Evolutionary conservation across 2,113 vertebrate genomes (phyloP).

Genomic region (Marmota flaviventris): DNA sequence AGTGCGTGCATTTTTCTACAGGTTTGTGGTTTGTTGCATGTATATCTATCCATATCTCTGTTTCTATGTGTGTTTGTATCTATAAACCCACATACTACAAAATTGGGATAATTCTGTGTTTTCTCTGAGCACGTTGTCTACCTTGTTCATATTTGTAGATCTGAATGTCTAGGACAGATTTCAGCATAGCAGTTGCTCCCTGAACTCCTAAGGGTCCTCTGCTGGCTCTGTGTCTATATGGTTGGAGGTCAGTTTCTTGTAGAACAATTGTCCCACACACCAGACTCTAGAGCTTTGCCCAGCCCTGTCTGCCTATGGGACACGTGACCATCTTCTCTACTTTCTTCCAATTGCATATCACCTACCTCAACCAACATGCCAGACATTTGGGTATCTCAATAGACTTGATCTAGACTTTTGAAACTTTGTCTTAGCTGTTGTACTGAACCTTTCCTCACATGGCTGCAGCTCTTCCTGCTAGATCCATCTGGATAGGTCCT

Average conservation of each 20-base stretch:
- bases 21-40: neutral
- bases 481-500: neutral
- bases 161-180: neutral
- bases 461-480: no score
- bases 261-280: no score
- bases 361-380: neutral
- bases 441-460: neutral
- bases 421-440: neutral
- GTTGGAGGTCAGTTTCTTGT: neutral
- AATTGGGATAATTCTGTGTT: no score
- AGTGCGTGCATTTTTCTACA: neutral
- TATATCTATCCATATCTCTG: neutral
- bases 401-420: neutral
- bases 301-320: no score
- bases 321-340: no score
- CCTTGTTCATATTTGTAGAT: neutral
- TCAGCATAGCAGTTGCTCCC: neutral
- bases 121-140: neutral
- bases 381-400: no score
- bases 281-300: no score
- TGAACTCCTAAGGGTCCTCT: no score
- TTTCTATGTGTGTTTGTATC: neutral
- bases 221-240: neutral
- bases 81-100: neutral
- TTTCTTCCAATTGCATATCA: no score